Evolutionary conservation across 30 jellyfish, hydroid and myxozoan species (phyloP), one percentile per base, ranked within the genome.

Genomic region (Aurelia sp.): DNA sequence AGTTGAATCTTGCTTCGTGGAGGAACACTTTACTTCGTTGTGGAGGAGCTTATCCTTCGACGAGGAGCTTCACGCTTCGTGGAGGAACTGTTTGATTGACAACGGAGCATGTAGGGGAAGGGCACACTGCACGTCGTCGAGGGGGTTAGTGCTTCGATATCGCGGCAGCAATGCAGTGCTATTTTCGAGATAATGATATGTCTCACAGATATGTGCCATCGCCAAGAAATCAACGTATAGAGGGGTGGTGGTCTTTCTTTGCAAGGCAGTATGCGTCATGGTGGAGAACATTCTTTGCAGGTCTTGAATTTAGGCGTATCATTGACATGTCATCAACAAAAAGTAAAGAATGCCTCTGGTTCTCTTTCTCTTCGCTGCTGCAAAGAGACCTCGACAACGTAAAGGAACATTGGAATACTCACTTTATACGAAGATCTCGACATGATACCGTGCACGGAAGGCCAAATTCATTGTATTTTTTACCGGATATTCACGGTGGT

Each of bases 161-260:
- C 33, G 33, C 33, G 33, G 33, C 19, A 18, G 65, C 19, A 53
- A 12, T 53, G 65, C 65, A 53, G 65, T 13, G 65, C 65, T 53
- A 18, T 18, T 53, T 53, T 53, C 16, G 65, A 53, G 65, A 53
- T 53, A 53, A 53, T 53, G 65, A 53, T 53, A 0, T 53, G 65
- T 53, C 65, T 53, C 19, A 53, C 19, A 53, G 65, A 18, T 12
- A 53, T 53, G 65, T 53, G 65, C 65, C 65, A 53, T 53, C 65
- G 65, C 65, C 65, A 53, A 53, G 65, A 53, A 53, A 53, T 53
- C 65, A 53, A 53, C 65, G 65, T 53, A 53, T 53, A 53, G 65
- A 53, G 65, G 65, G 65, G 19, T 53, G 65, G 65, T 53, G 65
- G 65, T 53, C 65, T 53, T 53, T 53, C 65, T 53, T 53, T 53